These are phyloP conservation scores for Turdus rufiventris DNA, from an alignment of 2,113 vertebrate species.

Conservation along the genomic window DNA sequence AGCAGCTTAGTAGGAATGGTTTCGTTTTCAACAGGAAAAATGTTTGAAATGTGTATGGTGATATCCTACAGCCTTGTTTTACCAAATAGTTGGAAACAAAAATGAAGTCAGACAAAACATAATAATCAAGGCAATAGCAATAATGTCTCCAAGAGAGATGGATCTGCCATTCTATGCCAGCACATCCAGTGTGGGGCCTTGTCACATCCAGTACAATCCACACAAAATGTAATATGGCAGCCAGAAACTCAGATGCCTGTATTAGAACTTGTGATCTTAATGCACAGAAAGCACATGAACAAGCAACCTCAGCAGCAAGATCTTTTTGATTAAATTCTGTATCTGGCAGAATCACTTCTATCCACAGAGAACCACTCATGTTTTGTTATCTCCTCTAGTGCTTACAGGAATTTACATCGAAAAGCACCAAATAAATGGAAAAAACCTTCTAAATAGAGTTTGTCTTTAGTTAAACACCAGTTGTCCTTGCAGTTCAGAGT, in stretches of 20 bases:
- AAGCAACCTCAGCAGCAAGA: neutral
- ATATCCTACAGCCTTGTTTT: neutral
- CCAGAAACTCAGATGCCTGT: neutral
- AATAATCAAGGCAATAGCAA: neutral
- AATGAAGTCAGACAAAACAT: neutral
- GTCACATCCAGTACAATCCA: neutral
- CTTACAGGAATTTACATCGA: neutral
- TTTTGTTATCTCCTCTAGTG: constrained; percentile 1
- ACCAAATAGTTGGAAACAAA: neutral
- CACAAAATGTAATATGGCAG: neutral
- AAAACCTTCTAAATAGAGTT: neutral
- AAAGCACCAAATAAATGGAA: neutral
- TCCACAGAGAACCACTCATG: neutral
- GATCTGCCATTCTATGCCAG: neutral
- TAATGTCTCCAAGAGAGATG: neutral
- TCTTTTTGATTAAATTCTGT: neutral
- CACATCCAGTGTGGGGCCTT: neutral
- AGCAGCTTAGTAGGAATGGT: neutral
- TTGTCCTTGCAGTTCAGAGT: neutral
- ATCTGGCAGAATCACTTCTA: neutral
- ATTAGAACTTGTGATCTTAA: neutral
- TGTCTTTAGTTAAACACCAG: neutral
- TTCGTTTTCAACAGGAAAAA: neutral
- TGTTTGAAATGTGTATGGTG: neutral
- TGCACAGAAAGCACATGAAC: neutral